These are phyloP conservation scores for Glaucopsyche alexis DNA, from an alignment of 2,888 invertebrate genomes.

Conservation along the genomic window DNA sequence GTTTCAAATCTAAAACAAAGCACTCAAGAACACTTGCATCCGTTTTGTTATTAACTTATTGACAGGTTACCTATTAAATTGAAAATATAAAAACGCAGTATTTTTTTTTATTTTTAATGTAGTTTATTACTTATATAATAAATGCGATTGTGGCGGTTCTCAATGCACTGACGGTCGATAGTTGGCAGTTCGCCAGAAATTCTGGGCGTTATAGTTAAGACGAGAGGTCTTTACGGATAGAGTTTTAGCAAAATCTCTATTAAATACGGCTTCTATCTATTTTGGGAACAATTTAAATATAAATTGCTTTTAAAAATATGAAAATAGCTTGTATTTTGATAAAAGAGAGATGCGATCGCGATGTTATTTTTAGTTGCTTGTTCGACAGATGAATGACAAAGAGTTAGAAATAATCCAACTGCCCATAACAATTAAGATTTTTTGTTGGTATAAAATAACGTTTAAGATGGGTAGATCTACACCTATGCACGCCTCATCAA, in stretches of 20 bases:
- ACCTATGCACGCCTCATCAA: too few species aligned
- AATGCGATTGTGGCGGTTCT: slow-evolving; percentile 12
- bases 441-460: too few species aligned
- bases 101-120: neutral
- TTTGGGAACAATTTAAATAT: slow-evolving; percentile 7
- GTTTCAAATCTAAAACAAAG: neutral
- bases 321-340: too few species aligned
- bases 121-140: slow-evolving; percentile 10
- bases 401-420: too few species aligned
- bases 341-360: too few species aligned
- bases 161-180: slow-evolving; percentile 1
- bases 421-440: too few species aligned
- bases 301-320: slow-evolving; percentile 3
- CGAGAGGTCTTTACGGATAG: neutral
- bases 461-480: too few species aligned
- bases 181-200: slow-evolving; percentile 4
- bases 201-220: slow-evolving; percentile 3
- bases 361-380: too few species aligned
- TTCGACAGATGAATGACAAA: too few species aligned
- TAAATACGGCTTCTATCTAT: slow-evolving; percentile 1
- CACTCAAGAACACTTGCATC: neutral
- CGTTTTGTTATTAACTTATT: neutral
- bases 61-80: neutral
- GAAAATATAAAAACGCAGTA: neutral
- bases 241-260: slow-evolving; percentile 1